Percentiles rank a stretch among this genome's conserved stretches.
phyloP scores from a whole-genome alignment of 2,888 invertebrate genomes.

The Caenorhabditis sulstoni region DNA sequence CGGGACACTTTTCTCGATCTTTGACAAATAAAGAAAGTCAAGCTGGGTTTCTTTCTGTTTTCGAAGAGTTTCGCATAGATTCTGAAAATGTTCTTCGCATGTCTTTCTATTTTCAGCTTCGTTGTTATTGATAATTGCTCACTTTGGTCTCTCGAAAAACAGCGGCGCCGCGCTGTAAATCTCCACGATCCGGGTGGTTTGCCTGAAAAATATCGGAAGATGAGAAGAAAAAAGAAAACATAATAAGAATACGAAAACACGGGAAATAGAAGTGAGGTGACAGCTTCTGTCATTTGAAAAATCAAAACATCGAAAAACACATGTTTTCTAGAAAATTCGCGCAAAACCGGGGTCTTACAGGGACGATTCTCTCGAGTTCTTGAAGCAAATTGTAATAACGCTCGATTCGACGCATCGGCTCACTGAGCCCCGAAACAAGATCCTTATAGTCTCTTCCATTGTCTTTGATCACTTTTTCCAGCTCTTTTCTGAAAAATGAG shows the following conservation, averaged over 20 bases:
- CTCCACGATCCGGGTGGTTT: constrained; percentile 94
- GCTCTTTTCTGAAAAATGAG: constrained; percentile 25
- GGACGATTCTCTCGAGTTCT: constrained; percentile 94
- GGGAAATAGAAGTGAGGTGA: background rate
- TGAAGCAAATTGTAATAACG: constrained; percentile 91
- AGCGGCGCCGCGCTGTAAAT: constrained; percentile 94
- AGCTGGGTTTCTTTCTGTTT: constrained; percentile 95
- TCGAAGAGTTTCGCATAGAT: constrained; percentile 89
- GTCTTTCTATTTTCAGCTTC: background rate
- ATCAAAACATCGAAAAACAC: constrained; percentile 6
- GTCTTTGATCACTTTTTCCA: constrained; percentile 39
- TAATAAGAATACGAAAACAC: no score
- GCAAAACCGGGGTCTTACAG: constrained; percentile 82
- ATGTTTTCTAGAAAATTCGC: background rate
- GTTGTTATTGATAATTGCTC: constrained; percentile 68
- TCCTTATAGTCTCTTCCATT: constrained; percentile 83
- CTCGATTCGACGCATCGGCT: constrained; percentile 94
- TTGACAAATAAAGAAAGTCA: constrained; percentile 92
- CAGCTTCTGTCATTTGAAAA: background rate
- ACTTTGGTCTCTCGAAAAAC: constrained; percentile 96
- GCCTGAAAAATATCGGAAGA: constrained; percentile 83
- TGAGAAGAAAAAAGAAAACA: constrained; percentile 48
- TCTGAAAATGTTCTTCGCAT: constrained; percentile 83
- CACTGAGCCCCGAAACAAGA: constrained; percentile 92
- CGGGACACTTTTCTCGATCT: constrained; percentile 93